phyloP scores from a whole-genome alignment of 2,797 vertebrate genomes.

The Acomys russatus region DNA sequence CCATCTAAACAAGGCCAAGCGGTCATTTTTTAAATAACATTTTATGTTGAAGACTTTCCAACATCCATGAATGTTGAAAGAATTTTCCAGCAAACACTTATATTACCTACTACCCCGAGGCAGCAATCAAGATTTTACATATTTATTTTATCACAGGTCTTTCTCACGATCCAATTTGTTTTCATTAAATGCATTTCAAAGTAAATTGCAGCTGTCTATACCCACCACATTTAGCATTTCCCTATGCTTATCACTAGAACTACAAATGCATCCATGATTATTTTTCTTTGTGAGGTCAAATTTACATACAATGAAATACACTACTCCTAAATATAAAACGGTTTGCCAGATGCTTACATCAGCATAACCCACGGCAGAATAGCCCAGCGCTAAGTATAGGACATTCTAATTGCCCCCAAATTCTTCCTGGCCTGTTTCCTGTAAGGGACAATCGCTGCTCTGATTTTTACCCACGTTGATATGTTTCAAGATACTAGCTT shows the following conservation, averaged over 20 bases:
- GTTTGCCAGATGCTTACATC: not conserved
- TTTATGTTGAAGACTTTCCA: slow-evolving; percentile 32
- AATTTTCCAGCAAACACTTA: slow-evolving; percentile 1
- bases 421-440: not conserved
- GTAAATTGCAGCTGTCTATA: not conserved
- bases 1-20: not conserved
- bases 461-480: not conserved
- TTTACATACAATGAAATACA: slow-evolving; percentile 43
- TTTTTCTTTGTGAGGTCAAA: slow-evolving; percentile 9
- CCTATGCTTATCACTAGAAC: not conserved
- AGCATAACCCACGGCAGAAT: not conserved
- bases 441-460: not conserved
- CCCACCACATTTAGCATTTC: not conserved
- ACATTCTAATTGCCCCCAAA: not conserved
- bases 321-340: not conserved
- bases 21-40: not conserved
- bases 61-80: not conserved
- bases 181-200: not conserved
- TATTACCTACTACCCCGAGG: not conserved
- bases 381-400: not conserved
- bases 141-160: not conserved
- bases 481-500: slow-evolving; percentile 41
- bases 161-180: not conserved
- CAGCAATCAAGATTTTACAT: not conserved
- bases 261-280: not conserved